A percentile compares a stretch with the other conserved stretches of the same genome.
Conservation (phyloP, 2,888 invertebrate genomes). For the Drosophila dives region DNA sequence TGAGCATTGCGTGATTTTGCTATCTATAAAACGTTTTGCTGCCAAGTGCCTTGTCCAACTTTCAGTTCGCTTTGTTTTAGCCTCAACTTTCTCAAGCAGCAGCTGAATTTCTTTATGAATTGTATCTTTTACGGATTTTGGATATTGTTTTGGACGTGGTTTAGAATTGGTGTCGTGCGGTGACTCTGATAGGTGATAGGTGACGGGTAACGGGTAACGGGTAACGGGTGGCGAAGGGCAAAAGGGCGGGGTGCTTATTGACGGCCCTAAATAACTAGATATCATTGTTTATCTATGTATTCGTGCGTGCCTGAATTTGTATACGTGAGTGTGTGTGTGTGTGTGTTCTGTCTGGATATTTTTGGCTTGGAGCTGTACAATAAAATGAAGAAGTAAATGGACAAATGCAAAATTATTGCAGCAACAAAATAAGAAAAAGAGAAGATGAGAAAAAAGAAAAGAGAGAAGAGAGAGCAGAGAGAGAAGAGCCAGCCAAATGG, state of each 20-base stretch:
- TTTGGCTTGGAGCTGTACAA: slow-evolving; percentile 18
- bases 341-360: slow-evolving; percentile 39
- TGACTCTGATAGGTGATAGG: neutral
- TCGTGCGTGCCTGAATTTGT: slow-evolving; percentile 3
- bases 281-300: slow-evolving; percentile 63
- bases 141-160: slow-evolving; percentile 33
- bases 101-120: slow-evolving; percentile 65
- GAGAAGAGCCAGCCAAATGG: slow-evolving; percentile 17
- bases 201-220: too few species aligned
- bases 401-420: slow-evolving; percentile 72
- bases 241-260: slow-evolving; percentile 37
- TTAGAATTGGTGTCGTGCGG: neutral
- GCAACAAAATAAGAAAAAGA: neutral
- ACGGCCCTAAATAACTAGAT: slow-evolving; percentile 61
- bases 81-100: slow-evolving; percentile 23
- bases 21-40: slow-evolving; percentile 71
- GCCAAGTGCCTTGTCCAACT: slow-evolving; percentile 62
- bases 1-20: slow-evolving; percentile 63
- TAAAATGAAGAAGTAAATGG: slow-evolving; percentile 66
- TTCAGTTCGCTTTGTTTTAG: slow-evolving; percentile 54
- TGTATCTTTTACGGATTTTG: slow-evolving; percentile 64
- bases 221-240: too few species aligned
- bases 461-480: neutral
- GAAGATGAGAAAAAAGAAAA: slow-evolving; percentile 5
- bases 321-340: neutral